phyloP scores from a whole-genome alignment of 2,797 vertebrate species.

The Centroberyx gerrardi region DNA sequence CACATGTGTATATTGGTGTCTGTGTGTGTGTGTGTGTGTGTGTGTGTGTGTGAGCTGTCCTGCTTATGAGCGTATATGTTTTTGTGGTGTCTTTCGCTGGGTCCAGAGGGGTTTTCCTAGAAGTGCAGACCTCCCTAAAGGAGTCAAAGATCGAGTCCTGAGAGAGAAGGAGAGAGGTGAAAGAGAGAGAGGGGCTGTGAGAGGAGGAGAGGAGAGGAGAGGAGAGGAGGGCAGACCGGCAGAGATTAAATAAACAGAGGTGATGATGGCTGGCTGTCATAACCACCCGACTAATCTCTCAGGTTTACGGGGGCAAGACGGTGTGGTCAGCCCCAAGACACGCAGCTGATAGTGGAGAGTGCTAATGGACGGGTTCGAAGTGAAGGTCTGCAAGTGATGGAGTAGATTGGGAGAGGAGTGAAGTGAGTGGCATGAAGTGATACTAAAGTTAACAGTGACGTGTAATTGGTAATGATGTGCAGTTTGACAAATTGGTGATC shows the following conservation, averaged over 20 bases:
- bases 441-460: conserved; percentile 45
- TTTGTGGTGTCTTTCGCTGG: conserved; percentile 65
- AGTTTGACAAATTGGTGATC: conserved; percentile 37
- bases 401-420: conserved; percentile 19
- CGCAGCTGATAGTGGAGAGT: conserved; percentile 43
- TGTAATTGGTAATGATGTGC: conserved; percentile 44
- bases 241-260: conserved; percentile 75
- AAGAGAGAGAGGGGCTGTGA: conserved; percentile 31
- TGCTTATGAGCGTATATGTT: conserved; percentile 46
- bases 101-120: conserved; percentile 64
- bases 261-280: conserved; percentile 74
- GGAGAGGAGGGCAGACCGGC: neutral
- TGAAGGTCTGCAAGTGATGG: conserved; percentile 28
- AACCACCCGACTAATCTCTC: conserved; percentile 50
- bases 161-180: conserved; percentile 60
- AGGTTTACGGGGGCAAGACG: conserved; percentile 24
- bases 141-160: conserved; percentile 78
- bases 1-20: conserved; percentile 52
- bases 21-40: conserved; percentile 17
- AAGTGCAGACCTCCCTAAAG: conserved; percentile 74
- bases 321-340: conserved; percentile 31
- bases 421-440: conserved; percentile 3
- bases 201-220: conserved; percentile 27
- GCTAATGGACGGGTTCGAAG: conserved; percentile 37
- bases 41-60: conserved; percentile 28